Base-by-base conservation (phyloP, 30 jellyfish, hydroid and myxozoan genomes). In the Aurelia sp. region DNA sequence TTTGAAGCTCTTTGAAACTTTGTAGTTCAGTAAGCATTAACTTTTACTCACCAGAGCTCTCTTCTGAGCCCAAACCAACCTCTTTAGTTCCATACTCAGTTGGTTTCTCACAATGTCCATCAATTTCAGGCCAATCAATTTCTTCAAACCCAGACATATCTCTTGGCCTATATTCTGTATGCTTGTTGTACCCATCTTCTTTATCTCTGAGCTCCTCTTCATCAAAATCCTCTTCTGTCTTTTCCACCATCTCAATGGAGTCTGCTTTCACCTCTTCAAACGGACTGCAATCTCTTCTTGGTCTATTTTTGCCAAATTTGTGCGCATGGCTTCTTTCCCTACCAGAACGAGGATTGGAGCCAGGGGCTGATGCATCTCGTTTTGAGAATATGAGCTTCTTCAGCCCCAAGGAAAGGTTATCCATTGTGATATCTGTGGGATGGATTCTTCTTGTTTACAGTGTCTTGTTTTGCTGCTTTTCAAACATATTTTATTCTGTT, bases 321-420 rank as follows among this genome's bases (percentile, higher is more conserved):
- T 12, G 35, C 15, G 6, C 67, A 18, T 63, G 40, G 17, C 6
- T 6, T 57, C 74, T 47, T 48, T 20, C 66, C 12, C 90, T 68
- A 20, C 71, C 91, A 13, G 68, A 1, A 0, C 76, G 76, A 15
- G 78, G 22, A 19, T 67, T 81, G 6, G 76, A 7, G 9, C 15
- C 55, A 4, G 81, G 3, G 6, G 38, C 30, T 0, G 84, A 47
- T 3, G 84, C 35, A 31, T 81, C 91, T 44, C 75, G 15, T 21
- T 81, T 81, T 52, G 91, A 81, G 70, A 81, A 81, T 5, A 81
- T 53, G 24, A 81, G 41, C 63, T 67, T 81, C 84, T 81, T 81
- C 53, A 81, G 71, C 21, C 84, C 80, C 12, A 65, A 72, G 9
- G 91, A 81, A 21, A 81, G 38, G 31, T 64, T 59, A 53, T 68